These are phyloP conservation scores for Tangara arthus DNA, from an alignment of 2,797 vertebrate genomes.

Conservation along the genomic window DNA sequence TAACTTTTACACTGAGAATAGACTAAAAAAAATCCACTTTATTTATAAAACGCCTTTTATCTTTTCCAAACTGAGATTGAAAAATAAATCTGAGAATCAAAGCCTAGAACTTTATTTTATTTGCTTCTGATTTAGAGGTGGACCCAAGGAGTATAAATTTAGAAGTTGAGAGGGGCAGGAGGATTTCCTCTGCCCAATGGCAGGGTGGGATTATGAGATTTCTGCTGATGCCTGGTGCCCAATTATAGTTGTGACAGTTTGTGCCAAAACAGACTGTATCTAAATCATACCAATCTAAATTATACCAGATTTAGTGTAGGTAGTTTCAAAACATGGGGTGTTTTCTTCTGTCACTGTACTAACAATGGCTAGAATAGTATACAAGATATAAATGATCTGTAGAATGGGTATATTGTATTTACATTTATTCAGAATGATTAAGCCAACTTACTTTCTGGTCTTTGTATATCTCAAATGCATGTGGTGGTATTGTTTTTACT, in stretches of 20 bases:
- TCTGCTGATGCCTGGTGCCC: not conserved
- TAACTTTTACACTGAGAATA: not conserved
- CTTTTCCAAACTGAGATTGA: not conserved
- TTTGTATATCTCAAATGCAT: not conserved
- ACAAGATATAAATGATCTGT: not conserved
- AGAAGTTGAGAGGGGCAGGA: not conserved
- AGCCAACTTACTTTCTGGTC: not conserved
- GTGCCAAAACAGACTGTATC: not conserved
- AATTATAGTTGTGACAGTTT: not conserved
- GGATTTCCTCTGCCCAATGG: not conserved
- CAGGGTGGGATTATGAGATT: not conserved
- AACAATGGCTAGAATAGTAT: not conserved
- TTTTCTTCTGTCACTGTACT: not conserved
- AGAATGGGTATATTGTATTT: not conserved
- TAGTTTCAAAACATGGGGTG: not conserved
- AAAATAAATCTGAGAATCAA: not conserved
- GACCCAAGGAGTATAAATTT: not conserved
- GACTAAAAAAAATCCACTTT: not conserved
- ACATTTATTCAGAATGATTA: not conserved
- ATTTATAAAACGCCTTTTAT: not conserved
- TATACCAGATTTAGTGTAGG: not conserved
- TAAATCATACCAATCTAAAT: not conserved
- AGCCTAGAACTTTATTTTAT: not conserved
- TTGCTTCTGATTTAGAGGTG: not conserved
- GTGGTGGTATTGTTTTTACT: not conserved